Percentiles rank a stretch among this genome's conserved stretches.
phyloP scores from a whole-genome alignment of 2,888 invertebrate species.

The Phania funesta region DNA sequence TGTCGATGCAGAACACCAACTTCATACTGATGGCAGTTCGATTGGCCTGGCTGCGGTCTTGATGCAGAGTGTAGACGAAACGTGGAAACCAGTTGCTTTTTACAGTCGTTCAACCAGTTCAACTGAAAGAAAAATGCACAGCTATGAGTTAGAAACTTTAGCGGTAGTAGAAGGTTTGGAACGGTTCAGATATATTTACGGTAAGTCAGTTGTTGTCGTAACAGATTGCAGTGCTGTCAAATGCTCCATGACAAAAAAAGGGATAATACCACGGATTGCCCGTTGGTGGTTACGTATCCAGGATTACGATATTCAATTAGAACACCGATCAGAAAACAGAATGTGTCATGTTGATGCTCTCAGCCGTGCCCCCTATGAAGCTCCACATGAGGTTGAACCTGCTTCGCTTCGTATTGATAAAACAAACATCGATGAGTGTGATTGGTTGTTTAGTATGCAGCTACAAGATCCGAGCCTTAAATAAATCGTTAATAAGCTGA shows the following conservation, averaged over 20 bases:
- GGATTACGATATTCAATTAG: neutral
- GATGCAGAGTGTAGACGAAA: neutral
- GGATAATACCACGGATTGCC: neutral
- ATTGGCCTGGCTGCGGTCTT: too few species aligned
- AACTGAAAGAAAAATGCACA: constrained; percentile 54
- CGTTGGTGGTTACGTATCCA: neutral
- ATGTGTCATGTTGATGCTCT: neutral
- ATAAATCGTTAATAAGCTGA: neutral
- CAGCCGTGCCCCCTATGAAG: neutral
- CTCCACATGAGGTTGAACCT: neutral
- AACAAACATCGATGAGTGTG: neutral
- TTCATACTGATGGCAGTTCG: constrained; percentile 36
- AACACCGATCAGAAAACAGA: neutral
- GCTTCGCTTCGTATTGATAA: neutral
- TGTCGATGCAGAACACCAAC: constrained; percentile 44
- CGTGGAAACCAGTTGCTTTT: constrained; percentile 2
- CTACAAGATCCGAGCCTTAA: neutral
- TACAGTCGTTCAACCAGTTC: constrained; percentile 14
- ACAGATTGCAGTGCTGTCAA: too few species aligned
- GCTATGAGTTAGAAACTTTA: constrained; percentile 70
- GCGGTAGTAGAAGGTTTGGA: constrained; percentile 55
- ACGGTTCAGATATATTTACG: constrained; percentile 53
- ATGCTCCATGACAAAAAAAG: too few species aligned
- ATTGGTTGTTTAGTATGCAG: constrained; percentile 5
- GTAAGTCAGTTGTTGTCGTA: constrained; percentile 1